Percentiles rank a stretch among this genome's conserved stretches.
These are phyloP conservation scores for Barbus barbus DNA, from an alignment of 2,113 vertebrate species.

Conservation along the genomic window DNA sequence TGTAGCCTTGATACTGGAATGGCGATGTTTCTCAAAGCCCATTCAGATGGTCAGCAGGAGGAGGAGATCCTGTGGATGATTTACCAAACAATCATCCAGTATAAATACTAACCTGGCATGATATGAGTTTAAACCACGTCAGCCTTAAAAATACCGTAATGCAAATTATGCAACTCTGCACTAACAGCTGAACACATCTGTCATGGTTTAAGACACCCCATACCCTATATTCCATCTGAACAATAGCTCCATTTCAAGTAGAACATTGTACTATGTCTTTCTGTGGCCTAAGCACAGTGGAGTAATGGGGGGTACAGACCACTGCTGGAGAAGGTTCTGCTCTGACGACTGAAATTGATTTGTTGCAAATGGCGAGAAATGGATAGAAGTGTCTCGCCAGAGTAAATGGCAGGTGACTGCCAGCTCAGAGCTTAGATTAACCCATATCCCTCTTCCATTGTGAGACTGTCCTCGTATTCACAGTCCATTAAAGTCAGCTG, in stretches of 20 bases:
- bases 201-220: background rate
- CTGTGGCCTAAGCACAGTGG: background rate
- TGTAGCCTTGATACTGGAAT: conserved; percentile 50
- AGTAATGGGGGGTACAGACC: conserved; percentile 25
- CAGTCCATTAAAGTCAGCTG: conserved; percentile 54
- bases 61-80: background rate
- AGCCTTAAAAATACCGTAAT: background rate
- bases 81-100: background rate
- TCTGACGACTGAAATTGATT: conserved; percentile 52
- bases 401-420: conserved; percentile 52
- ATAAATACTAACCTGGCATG: background rate
- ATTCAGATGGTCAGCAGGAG: conserved; percentile 28
- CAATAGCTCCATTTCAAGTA: conserved; percentile 21
- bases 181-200: background rate
- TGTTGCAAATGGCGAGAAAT: conserved; percentile 46
- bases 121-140: background rate
- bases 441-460: conserved; percentile 47
- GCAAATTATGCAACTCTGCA: background rate
- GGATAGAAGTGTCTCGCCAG: conserved; percentile 28
- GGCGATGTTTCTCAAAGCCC: conserved; percentile 33
- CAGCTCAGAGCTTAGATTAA: conserved; percentile 51
- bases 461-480: conserved; percentile 52
- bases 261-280: conserved; percentile 18
- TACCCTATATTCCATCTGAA: conserved; percentile 7
- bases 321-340: conserved; percentile 42